phyloP scores from a whole-genome alignment of 2,797 vertebrate species.

The Manis crassicaudata region DNA sequence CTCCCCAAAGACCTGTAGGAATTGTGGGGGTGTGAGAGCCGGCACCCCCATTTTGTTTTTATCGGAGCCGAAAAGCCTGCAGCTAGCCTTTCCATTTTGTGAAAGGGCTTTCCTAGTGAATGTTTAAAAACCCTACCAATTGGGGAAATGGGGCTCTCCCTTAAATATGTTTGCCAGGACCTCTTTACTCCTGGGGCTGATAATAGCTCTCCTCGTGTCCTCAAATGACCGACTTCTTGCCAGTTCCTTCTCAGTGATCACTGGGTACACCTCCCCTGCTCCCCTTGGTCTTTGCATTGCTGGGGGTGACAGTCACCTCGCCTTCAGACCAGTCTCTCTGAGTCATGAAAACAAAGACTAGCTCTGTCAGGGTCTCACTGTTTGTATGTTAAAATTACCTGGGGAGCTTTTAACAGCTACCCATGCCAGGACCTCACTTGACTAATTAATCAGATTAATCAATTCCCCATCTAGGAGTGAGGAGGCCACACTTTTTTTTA shows the following conservation, averaged over 20 bases:
- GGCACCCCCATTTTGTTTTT: neutral
- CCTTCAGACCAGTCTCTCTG: neutral
- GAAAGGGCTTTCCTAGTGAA: neutral
- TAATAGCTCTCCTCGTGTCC: neutral
- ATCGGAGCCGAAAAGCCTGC: neutral
- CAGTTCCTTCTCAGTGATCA: neutral
- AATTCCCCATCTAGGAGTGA: neutral
- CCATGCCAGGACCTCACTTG: neutral
- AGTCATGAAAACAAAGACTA: neutral
- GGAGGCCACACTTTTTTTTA: neutral
- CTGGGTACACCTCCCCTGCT: no score
- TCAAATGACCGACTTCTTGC: neutral
- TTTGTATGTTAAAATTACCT: neutral
- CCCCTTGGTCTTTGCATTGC: neutral
- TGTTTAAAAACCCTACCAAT: neutral
- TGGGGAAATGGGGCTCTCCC: neutral
- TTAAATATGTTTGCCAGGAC: neutral
- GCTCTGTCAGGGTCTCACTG: neutral
- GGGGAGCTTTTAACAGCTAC: neutral
- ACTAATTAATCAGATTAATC: neutral
- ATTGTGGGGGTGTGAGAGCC: neutral
- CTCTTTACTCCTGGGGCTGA: neutral
- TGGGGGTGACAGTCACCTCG: neutral
- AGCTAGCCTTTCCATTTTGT: no score
- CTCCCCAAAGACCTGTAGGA: neutral